A percentile compares a stretch with the other conserved stretches of the same genome.
Conservation (phyloP, 2,888 invertebrate species). For the Ypsolopha scabrella region DNA sequence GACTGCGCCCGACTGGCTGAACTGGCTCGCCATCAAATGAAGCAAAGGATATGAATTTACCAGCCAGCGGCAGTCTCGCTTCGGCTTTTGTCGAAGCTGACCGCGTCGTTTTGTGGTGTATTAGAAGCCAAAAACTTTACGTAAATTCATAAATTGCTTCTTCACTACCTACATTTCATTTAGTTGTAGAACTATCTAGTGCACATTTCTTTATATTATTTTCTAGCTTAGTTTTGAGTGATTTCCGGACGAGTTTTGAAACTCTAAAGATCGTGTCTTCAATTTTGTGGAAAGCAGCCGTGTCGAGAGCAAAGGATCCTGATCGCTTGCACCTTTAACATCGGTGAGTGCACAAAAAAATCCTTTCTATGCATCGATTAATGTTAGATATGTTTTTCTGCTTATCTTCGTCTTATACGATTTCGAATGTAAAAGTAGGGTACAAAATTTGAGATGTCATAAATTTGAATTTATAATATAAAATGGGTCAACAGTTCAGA, state of each 20-base stretch:
- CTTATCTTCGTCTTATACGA: background rate
- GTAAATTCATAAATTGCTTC: conserved; percentile 17
- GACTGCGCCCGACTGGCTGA: too few relatives aligned
- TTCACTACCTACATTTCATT: too few relatives aligned
- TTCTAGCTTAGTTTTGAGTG: conserved; percentile 6
- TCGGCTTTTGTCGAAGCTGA: conserved; percentile 40
- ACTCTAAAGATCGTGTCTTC: conserved; percentile 29
- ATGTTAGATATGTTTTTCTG: background rate
- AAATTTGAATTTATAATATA: too few relatives aligned
- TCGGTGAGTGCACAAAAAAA: conserved; percentile 41
- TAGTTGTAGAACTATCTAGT: too few relatives aligned
- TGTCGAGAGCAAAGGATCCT: conserved; percentile 51
- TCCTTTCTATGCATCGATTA: background rate
- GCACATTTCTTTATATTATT: too few relatives aligned
- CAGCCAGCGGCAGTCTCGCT: conserved; percentile 41
- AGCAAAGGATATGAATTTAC: too few relatives aligned
- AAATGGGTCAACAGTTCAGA: too few relatives aligned
- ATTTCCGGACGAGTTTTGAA: conserved; percentile 24
- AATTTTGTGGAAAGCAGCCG: conserved; percentile 55
- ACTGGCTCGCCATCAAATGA: too few relatives aligned
- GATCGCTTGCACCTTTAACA: conserved; percentile 47
- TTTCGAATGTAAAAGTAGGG: background rate
- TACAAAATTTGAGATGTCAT: too few relatives aligned
- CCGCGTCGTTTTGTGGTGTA: conserved; percentile 24
- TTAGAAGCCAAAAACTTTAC: conserved; percentile 54